phyloP scores from a whole-genome alignment of 2,113 vertebrate species.

The Acanthisitta chloris region DNA sequence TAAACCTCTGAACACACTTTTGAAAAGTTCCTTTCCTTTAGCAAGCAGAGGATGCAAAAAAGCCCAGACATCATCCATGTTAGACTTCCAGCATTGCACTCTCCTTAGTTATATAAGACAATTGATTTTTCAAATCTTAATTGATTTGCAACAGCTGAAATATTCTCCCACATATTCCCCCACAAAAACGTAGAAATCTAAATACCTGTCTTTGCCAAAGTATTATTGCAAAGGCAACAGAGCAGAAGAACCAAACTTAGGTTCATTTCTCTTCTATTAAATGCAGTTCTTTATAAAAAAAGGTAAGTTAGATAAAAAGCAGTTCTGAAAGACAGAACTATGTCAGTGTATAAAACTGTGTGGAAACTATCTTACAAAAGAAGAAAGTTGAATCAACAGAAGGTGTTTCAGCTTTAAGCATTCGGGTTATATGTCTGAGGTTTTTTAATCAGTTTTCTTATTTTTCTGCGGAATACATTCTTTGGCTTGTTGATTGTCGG shows the following conservation, averaged over 20 bases:
- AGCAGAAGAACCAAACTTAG: background rate
- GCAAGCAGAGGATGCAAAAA: background rate
- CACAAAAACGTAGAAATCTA: slow-evolving; percentile 9
- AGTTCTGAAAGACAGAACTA: slow-evolving; percentile 29
- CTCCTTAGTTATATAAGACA: background rate
- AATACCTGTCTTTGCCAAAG: background rate
- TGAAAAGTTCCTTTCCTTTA: background rate
- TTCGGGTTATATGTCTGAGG: background rate
- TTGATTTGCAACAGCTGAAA: background rate
- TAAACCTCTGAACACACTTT: background rate
- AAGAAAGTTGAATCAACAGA: background rate
- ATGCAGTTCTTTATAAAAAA: background rate
- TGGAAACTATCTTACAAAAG: background rate
- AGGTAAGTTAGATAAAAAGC: background rate
- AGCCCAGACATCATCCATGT: too few relatives aligned
- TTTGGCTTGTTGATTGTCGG: background rate
- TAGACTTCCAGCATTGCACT: background rate
- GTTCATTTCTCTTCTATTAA: background rate
- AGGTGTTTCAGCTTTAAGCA: background rate
- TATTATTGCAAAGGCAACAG: background rate
- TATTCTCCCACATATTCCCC: background rate
- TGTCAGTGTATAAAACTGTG: background rate
- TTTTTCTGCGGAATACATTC: background rate
- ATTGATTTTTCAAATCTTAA: background rate
- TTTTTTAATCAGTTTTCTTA: slow-evolving; percentile 27